These are phyloP conservation scores for Synergus laeviventris DNA, from an alignment of 2,888 invertebrate species.

Conservation along the genomic window DNA sequence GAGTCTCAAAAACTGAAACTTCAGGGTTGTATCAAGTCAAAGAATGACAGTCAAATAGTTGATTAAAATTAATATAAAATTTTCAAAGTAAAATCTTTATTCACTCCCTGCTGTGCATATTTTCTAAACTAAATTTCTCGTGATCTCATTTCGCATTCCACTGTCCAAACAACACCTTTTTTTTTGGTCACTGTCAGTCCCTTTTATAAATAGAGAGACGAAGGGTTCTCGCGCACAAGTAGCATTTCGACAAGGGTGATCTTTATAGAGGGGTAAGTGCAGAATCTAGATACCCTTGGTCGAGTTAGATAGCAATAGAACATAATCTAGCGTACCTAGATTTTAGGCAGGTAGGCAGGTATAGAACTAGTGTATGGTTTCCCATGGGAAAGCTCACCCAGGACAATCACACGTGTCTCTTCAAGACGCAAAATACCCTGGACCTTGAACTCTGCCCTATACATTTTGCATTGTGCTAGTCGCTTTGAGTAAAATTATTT, in stretches of 20 bases:
- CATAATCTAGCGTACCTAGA: conserved; percentile 11
- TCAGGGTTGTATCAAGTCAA: no score
- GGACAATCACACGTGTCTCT: conserved; percentile 64
- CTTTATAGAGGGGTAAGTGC: conserved; percentile 3
- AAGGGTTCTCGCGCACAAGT: not conserved
- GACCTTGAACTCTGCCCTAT: conserved; percentile 29
- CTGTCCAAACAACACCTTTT: conserved; percentile 1
- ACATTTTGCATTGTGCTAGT: conserved; percentile 45
- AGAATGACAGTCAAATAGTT: no score
- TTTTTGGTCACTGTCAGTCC: conserved; percentile 7
- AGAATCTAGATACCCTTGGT: not conserved
- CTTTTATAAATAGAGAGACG: not conserved
- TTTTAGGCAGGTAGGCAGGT: conserved; percentile 40
- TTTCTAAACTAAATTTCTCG: not conserved
- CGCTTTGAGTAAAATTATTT: not conserved
- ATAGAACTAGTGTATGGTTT: conserved; percentile 60
- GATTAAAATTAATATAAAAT: not conserved
- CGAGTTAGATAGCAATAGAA: conserved; percentile 19
- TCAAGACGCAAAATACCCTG: conserved; percentile 44
- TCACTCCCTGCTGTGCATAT: not conserved
- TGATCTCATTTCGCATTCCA: conserved; percentile 5
- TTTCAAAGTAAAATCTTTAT: not conserved
- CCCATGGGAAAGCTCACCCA: conserved; percentile 69
- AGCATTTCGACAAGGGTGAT: not conserved
- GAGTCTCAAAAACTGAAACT: no score